Conservation (phyloP, 1,140 invertebrate species). For the Tetramorium alpestre region DNA sequence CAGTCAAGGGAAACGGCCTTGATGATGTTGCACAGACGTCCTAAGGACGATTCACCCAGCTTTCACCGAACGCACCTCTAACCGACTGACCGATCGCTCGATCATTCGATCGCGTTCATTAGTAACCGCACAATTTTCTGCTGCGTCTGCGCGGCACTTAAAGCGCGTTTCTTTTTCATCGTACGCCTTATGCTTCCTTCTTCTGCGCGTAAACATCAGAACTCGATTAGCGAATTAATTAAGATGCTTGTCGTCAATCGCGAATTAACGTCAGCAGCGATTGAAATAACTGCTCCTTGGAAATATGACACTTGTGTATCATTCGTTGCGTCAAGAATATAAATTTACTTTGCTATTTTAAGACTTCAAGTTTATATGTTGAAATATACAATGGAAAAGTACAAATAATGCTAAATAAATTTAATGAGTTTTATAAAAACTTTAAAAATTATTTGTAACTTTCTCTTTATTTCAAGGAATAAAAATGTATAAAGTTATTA, state of each 20-base stretch:
- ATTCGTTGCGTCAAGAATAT: not conserved
- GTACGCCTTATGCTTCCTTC: not conserved
- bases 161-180: not conserved
- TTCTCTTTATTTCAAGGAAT: not conserved
- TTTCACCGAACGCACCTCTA: constrained; percentile 66
- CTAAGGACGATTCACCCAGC: constrained; percentile 68
- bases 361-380: not conserved
- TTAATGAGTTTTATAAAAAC: not conserved
- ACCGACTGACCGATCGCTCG: constrained; percentile 19
- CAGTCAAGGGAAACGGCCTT: constrained; percentile 72
- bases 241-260: not conserved
- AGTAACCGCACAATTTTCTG: not conserved
- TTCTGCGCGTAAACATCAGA: not conserved
- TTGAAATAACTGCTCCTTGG: not conserved
- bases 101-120: constrained; percentile 23
- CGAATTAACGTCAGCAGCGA: not conserved
- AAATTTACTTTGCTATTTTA: constrained; percentile 4
- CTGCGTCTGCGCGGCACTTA: not conserved
- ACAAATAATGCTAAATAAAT: not conserved
- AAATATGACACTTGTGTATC: not conserved
- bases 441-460: not conserved
- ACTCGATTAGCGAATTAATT: not conserved
- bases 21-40: constrained; percentile 65
- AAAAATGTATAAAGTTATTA: not conserved
- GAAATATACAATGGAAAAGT: not conserved